Evolutionary conservation across 2,888 invertebrate genomes (phyloP), one percentile per base, ranked within the genome.

Genomic region (Ypsolopha sequella): DNA sequence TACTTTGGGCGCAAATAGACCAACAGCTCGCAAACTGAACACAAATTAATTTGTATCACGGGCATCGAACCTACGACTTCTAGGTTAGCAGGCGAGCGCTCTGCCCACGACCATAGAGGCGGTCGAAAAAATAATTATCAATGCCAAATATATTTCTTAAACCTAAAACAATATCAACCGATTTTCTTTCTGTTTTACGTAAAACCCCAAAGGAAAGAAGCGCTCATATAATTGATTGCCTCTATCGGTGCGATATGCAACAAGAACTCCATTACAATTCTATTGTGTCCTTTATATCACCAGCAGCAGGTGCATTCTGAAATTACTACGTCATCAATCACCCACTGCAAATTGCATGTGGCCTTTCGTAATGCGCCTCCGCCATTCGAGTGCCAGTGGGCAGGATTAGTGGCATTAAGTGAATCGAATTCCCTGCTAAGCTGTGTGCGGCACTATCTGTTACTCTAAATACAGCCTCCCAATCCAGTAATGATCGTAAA

Each of bases 351-450:
- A 79, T 78, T 80, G 80, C 76, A 74, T 72, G 76, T 73, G 75
- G 79, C 73, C 80, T 78, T 73, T 70, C 68, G 72, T 74, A 79
- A 77, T 76, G 74, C 72, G 69, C 68, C 70, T 61, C 68, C 65
- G 68, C 81, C 73, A 76, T 82, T 79, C 78, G 76, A 65, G 73
- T 67, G 69, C 73, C 51, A 45, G 52, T 65, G 71, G 72, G 63
- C 71, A 70, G 85, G 84, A 84, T 84, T 85, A 84, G 76, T 62
- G 66, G 84, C 66, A 82, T 84, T 85, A 86, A 75, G 76, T 76
- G 80, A 81, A 85, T 85, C 80, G 82, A 80, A 84, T 84, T 80
- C 76, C 69, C 70, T 74, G 68, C 76, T 82, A 80, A 82, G 80
- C 81, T 72, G 75, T 77, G 63, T 81, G 78, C 78, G 64, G 76